A percentile compares a stretch with the other conserved stretches of the same genome.
Conservation (phyloP, 2,797 vertebrate species). For the Vespertilio murinus region DNA sequence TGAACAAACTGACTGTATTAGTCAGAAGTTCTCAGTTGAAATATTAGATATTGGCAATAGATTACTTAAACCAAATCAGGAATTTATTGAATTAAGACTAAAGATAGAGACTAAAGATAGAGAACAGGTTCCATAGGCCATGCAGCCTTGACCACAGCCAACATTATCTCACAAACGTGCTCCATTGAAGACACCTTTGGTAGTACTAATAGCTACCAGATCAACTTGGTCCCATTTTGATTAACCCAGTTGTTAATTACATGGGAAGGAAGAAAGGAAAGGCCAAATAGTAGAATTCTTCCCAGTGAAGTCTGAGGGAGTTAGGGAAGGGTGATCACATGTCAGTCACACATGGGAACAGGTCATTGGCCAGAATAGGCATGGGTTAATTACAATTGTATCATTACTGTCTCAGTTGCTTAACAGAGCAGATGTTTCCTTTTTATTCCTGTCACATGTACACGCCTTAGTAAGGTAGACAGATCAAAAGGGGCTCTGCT, state of each 20-base stretch:
- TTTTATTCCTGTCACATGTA: neutral
- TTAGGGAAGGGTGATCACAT: too few species aligned
- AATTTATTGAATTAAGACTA: neutral
- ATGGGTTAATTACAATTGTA: too few species aligned
- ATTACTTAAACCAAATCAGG: neutral
- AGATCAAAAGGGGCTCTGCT: neutral
- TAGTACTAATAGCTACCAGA: neutral
- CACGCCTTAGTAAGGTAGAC: neutral
- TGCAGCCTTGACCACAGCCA: too few species aligned
- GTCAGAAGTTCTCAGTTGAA: neutral
- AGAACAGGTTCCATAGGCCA: neutral
- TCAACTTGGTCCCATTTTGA: neutral
- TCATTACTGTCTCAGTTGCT: neutral
- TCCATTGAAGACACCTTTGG: neutral
- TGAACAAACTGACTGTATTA: neutral
- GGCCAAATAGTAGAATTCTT: too few species aligned
- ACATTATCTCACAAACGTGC: neutral
- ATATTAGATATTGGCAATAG: neutral
- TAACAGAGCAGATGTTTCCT: neutral
- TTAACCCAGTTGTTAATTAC: too few species aligned
- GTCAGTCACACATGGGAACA: too few species aligned
- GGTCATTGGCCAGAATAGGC: neutral
- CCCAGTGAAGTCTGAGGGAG: too few species aligned
- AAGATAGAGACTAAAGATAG: neutral
- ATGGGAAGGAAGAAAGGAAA: too few species aligned